Evolutionary conservation across 2,113 vertebrate genomes (phyloP), one percentile per base, ranked within the genome.

Genomic region (Festucalex cinctus): DNA sequence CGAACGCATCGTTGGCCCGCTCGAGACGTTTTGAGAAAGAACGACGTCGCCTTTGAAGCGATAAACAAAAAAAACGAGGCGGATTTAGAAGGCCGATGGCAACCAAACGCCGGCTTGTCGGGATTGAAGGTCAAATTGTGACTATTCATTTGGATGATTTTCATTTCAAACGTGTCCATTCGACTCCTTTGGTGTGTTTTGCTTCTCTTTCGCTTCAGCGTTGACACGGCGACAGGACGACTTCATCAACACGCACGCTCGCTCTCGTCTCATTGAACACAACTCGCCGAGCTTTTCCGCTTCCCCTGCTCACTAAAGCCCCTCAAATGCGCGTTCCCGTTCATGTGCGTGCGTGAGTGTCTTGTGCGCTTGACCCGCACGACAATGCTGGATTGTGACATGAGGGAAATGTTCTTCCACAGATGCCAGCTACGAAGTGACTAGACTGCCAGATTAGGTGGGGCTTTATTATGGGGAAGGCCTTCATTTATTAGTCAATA

Each of bases 351-450:
- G 28, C 56, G 61, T 63, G 48, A 51, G 71, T 71, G 62, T 77
- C 71, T 68, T 87, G 81, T 86, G 83, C 60, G 61, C 81, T 74
- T 85, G 84, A 84, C 81, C 84, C 70, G 79, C 65, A 68, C 73
- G 82, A 87, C 87, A 89, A 87, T 83, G 57, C 74, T 66, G 73
- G 82, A 78, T 81, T 87, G 81, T 89, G 85, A 79, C 82, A 82
- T 71, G 66, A 86, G 87, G 87, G 84, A 86, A 87, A 83, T 74
- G 84, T 82, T 79, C 77, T 82, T 58, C 79, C 71, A 84, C 80
- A 76, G 79, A 75, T 81, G 81, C 79, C 84, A 87, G 66, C 76
- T 74, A 86, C 70, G 41, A 22, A 53, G n/a, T 53, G 49, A 53
- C 49, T 22, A 1, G 46, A 48, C 19, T n/a, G 7, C 19, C 46